Conservation (phyloP, 92 coral and sea anemone genomes). For the Pocillopora meandrina region DNA sequence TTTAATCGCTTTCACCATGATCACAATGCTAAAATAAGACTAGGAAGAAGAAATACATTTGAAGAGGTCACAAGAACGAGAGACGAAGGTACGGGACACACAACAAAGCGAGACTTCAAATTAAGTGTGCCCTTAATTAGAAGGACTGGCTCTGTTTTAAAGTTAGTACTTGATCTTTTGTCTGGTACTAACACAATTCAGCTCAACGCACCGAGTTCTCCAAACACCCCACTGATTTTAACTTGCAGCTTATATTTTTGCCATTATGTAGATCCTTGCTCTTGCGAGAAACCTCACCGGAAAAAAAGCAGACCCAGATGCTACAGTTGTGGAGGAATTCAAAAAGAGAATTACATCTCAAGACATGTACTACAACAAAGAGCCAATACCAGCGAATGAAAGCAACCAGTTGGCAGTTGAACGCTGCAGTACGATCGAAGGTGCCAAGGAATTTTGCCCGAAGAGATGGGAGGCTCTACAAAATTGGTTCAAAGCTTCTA, state of each 20-base stretch:
- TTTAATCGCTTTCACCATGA: too few species aligned
- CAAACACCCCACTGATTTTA: not conserved
- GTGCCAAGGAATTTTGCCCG: constrained; percentile 79
- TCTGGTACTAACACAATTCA: too few species aligned
- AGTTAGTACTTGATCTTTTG: too few species aligned
- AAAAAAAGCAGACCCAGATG: constrained; percentile 37
- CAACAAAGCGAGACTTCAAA: too few species aligned
- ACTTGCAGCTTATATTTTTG: not conserved
- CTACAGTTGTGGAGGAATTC: constrained; percentile 62
- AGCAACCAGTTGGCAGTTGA: constrained; percentile 55
- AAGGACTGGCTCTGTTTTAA: too few species aligned
- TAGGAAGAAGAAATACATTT: too few species aligned
- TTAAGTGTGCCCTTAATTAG: too few species aligned
- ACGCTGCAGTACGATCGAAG: constrained; percentile 57
- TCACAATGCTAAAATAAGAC: too few species aligned
- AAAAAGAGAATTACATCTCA: constrained; percentile 67
- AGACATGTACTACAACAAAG: constrained; percentile 80
- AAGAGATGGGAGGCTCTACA: constrained; percentile 87
- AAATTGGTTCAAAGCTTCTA: constrained; percentile 79
- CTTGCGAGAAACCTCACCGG: constrained; percentile 79
- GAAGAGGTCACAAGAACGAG: too few species aligned
- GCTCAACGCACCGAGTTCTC: too few species aligned
- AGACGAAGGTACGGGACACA: too few species aligned
- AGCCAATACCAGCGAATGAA: constrained; percentile 82
- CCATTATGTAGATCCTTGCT: constrained; percentile 51